These are phyloP conservation scores for Megalops atlanticus DNA, from an alignment of 2,113 vertebrate species.

Conservation along the genomic window DNA sequence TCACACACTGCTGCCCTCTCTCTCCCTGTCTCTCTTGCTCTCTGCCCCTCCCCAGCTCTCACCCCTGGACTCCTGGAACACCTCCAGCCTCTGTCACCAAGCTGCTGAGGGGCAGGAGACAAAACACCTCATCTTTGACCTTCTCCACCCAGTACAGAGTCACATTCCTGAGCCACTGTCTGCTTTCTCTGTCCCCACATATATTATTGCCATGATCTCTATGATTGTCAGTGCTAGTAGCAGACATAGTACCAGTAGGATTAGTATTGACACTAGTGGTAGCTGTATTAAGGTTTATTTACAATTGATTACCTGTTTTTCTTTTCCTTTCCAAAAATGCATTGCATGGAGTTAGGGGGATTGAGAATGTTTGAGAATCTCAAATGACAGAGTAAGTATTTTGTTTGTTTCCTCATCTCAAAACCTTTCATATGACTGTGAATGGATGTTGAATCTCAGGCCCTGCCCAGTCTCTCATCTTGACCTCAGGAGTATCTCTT, in stretches of 20 bases:
- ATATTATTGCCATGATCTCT: background rate
- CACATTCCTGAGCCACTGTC: background rate
- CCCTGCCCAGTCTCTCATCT: background rate
- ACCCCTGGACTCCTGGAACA: background rate
- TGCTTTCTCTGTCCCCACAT: background rate
- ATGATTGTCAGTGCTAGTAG: background rate
- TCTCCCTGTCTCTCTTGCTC: background rate
- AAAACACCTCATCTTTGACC: constrained; percentile 6
- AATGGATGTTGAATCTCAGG: background rate
- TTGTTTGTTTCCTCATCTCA: background rate
- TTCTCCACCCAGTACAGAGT: background rate
- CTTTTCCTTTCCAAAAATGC: background rate
- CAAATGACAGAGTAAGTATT: background rate
- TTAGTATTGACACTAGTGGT: no score
- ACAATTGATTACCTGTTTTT: background rate
- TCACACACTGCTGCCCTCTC: background rate
- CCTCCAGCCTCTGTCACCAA: background rate
- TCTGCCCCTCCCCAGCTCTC: background rate
- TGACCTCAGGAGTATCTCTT: background rate
- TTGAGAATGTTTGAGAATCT: background rate
- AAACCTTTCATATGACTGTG: background rate
- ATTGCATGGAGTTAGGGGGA: background rate
- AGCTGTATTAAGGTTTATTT: background rate
- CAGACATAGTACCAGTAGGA: background rate
- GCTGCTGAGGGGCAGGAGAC: background rate